Evolutionary conservation across 2,888 invertebrate species (phyloP), one percentile per base, ranked within the genome.

Genomic region (Dastarcus helophoroides): DNA sequence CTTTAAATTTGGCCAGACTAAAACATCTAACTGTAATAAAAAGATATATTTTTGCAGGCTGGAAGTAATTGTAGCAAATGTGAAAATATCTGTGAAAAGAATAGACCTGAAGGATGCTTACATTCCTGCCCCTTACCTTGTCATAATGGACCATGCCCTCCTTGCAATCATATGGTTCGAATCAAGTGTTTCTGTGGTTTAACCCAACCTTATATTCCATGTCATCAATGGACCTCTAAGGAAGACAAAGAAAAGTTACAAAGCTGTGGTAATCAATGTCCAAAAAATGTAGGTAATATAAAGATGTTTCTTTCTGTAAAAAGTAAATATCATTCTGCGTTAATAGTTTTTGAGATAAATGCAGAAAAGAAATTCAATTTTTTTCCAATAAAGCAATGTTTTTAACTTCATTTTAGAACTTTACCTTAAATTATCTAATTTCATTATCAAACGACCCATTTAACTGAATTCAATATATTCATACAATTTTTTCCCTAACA

Each of bases 261-360:
- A 24, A 61, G 63, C 32, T 94, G 93, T 54, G 80, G 81, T 21
- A 84, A 85, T 54, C 83, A 82, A 39, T 94, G 93, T 51, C 80
- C 88, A 0, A 84, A 79, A 63, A 78, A 71, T 61, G 82, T 82
- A 58, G 62, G 67, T 58, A n/a, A n/a, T n/a, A n/a, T n/a, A n/a
- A n/a, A n/a, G n/a, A n/a, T n/a, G n/a, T n/a, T n/a, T n/a, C n/a
- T n/a, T n/a, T n/a, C n/a, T n/a, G n/a, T n/a, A n/a, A n/a, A n/a
- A n/a, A n/a, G n/a, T n/a, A n/a, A n/a, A n/a, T n/a, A n/a, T n/a
- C n/a, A n/a, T n/a, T n/a, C n/a, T n/a, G n/a, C n/a, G n/a, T n/a
- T n/a, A n/a, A n/a, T n/a, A n/a, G n/a, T n/a, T n/a, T n/a, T n/a
- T n/a, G n/a, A n/a, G n/a, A n/a, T n/a, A n/a, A n/a, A n/a, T n/a